Evolutionary conservation across 2,113 vertebrate species (phyloP).

Genomic region (Sapajus apella): DNA sequence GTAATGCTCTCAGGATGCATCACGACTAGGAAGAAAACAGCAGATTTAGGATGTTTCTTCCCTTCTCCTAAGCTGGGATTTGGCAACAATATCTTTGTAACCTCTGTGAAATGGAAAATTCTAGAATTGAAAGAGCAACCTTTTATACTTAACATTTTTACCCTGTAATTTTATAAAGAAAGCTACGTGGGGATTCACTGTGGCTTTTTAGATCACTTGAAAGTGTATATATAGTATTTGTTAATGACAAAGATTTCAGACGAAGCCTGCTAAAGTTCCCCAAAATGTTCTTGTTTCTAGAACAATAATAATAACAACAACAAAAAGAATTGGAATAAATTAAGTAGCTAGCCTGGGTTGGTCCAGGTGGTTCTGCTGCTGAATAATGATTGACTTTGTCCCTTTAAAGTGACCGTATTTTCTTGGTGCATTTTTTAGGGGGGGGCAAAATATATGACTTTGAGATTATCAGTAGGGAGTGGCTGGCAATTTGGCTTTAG

Average conservation of each 20-base stretch:
- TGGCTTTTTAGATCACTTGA: slow-evolving; percentile 4
- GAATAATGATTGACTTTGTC: slow-evolving; percentile 75
- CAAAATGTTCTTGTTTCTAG: slow-evolving; percentile 75
- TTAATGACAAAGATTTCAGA: slow-evolving; percentile 74
- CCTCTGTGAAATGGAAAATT: neutral
- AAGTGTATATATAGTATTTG: slow-evolving; percentile 51
- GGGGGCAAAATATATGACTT: slow-evolving; percentile 75
- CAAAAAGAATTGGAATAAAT: slow-evolving; percentile 79
- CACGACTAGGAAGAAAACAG: neutral
- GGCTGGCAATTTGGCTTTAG: slow-evolving; percentile 76
- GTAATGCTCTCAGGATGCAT: neutral
- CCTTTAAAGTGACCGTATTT: slow-evolving; percentile 76
- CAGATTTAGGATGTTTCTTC: neutral
- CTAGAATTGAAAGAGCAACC: neutral
- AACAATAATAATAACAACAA: slow-evolving; percentile 56
- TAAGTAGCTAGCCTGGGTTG: slow-evolving; percentile 70
- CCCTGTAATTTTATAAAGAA: neutral
- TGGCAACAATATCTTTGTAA: neutral
- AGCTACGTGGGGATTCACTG: neutral
- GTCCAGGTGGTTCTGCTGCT: slow-evolving; percentile 77
- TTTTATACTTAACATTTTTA: neutral
- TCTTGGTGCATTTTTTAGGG: slow-evolving; percentile 61
- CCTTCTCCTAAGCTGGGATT: neutral
- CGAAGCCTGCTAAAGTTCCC: slow-evolving; percentile 61
- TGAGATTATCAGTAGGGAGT: slow-evolving; percentile 76